Evolutionary conservation across 2,113 vertebrate species (phyloP).

Genomic region (Phyllostomus discolor): DNA sequence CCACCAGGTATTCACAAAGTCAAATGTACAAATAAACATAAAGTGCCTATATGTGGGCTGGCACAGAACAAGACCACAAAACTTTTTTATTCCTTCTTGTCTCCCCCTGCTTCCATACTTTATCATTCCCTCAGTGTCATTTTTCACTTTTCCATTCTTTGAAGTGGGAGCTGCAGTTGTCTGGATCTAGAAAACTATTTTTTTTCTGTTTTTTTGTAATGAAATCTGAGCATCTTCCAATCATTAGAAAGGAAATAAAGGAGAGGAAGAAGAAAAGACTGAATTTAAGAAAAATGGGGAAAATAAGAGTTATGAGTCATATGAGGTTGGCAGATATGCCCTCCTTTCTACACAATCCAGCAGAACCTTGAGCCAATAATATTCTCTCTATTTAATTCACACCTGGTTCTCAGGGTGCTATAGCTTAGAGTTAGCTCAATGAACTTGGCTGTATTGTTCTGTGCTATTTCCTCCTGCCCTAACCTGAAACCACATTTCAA

Average conservation of each 20-base stretch:
- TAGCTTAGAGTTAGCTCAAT: slow-evolving; percentile 65
- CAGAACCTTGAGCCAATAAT: slow-evolving; percentile 41
- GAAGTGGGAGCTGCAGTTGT: neutral
- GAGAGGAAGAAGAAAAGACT: neutral
- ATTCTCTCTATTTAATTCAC: slow-evolving; percentile 70
- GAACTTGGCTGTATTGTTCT: slow-evolving; percentile 75
- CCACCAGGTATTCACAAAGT: neutral
- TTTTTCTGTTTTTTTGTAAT: neutral
- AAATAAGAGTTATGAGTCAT: slow-evolving; percentile 1
- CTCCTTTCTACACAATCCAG: slow-evolving; percentile 30
- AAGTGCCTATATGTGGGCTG: neutral
- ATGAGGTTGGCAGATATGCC: neutral
- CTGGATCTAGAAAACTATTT: neutral
- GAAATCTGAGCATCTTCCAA: neutral
- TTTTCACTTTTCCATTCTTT: neutral
- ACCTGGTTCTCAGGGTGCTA: slow-evolving; percentile 73
- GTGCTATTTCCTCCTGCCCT: slow-evolving; percentile 73
- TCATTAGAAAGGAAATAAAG: neutral
- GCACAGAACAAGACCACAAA: neutral
- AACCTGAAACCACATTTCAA: slow-evolving; percentile 75
- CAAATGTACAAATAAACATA: neutral
- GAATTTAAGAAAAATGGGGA: neutral
- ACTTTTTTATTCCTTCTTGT: neutral
- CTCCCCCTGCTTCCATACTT: neutral
- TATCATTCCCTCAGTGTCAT: neutral